Conservation (phyloP, 2,888 invertebrate species). For the Agonopterix arenella region DNA sequence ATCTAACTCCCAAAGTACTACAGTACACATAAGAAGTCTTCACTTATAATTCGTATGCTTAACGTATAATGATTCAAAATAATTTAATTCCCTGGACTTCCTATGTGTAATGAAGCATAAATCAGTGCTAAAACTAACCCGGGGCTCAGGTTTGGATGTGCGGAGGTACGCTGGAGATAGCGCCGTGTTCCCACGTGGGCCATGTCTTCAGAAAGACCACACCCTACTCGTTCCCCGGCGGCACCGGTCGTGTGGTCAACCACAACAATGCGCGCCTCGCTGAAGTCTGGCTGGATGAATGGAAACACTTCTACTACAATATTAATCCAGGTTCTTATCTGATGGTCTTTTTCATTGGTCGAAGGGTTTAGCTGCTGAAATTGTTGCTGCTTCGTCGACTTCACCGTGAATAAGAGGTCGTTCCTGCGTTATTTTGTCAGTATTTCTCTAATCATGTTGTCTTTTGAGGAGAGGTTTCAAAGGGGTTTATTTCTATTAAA, state of each 20-base stretch:
- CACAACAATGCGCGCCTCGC: constrained; percentile 99
- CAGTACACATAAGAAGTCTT: too few relatives aligned
- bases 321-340: constrained; percentile 93
- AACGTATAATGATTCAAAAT: too few relatives aligned
- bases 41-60: too few relatives aligned
- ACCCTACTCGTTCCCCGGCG: constrained; percentile 99
- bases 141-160: constrained; percentile 95
- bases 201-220: constrained; percentile 98
- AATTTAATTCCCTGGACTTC: too few relatives aligned
- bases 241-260: constrained; percentile 97
- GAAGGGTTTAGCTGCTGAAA: too few relatives aligned
- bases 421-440: too few relatives aligned
- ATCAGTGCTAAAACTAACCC: constrained; percentile 15
- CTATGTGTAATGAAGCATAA: background rate
- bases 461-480: too few relatives aligned
- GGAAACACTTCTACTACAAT: constrained; percentile 99
- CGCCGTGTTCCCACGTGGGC: constrained; percentile 96
- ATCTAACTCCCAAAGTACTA: too few relatives aligned
- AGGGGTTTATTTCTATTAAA: too few relatives aligned
- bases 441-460: too few relatives aligned
- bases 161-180: constrained; percentile 95
- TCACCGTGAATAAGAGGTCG: too few relatives aligned
- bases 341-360: too few relatives aligned
- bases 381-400: background rate
- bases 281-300: constrained; percentile 99